Evolutionary conservation across 2,113 vertebrate species (phyloP).

Genomic region (Heterotis niloticus): DNA sequence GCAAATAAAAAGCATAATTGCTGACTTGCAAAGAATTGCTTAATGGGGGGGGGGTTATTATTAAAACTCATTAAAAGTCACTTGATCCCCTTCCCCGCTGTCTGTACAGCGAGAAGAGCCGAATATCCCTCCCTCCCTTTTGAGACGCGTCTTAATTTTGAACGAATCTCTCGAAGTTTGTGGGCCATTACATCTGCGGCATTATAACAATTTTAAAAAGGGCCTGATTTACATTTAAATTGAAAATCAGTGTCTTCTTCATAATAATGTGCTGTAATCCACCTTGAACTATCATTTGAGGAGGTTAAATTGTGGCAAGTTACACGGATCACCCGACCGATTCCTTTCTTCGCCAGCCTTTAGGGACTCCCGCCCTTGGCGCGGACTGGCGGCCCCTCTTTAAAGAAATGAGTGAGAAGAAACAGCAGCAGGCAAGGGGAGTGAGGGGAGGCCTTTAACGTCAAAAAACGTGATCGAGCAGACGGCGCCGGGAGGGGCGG

Average conservation of each 20-base stretch:
- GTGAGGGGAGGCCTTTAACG: background rate
- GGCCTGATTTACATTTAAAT: conserved; percentile 69
- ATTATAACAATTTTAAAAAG: conserved; percentile 53
- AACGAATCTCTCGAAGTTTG: conserved; percentile 44
- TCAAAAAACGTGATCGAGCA: conserved; percentile 12
- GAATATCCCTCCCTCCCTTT: conserved; percentile 20
- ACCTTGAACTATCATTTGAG: conserved; percentile 57
- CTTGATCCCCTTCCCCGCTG: background rate
- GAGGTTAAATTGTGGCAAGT: conserved; percentile 61
- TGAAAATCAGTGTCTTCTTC: conserved; percentile 58
- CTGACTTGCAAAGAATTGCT: background rate
- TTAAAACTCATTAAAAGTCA: background rate
- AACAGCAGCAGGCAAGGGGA: conserved; percentile 31
- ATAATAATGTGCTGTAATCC: conserved; percentile 62
- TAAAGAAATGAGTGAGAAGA: conserved; percentile 41
- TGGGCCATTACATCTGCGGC: conserved; percentile 46
- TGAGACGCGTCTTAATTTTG: conserved; percentile 36
- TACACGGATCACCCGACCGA: conserved; percentile 44
- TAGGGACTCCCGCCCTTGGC: conserved; percentile 39
- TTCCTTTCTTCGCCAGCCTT: conserved; percentile 45
- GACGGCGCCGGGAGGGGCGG: conserved; percentile 1
- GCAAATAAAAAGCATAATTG: conserved; percentile 8
- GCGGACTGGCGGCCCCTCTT: conserved; percentile 33
- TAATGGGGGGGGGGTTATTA: background rate
- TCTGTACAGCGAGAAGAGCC: background rate